Percentiles rank a stretch among this genome's conserved stretches.
These are phyloP conservation scores for Harmothoe impar DNA, from an alignment of 2,888 invertebrate genomes.

Conservation along the genomic window DNA sequence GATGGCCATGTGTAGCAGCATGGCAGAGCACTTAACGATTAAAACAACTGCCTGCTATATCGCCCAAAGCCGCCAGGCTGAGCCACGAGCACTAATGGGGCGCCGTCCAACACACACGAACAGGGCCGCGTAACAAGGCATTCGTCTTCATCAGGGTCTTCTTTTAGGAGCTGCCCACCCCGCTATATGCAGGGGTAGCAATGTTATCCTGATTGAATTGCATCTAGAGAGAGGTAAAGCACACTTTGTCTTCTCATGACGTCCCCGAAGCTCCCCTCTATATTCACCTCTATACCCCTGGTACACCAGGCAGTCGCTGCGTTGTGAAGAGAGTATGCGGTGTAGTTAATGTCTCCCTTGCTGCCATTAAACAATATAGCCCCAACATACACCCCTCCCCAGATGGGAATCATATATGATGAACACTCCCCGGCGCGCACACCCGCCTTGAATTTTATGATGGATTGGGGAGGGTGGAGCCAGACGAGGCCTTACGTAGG, in stretches of 20 bases:
- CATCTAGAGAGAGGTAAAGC: neutral
- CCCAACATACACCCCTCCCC: neutral
- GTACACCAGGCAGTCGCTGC: neutral
- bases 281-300: no score
- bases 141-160: slow-evolving; percentile 44
- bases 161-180: neutral
- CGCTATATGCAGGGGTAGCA: neutral
- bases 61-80: slow-evolving; percentile 6
- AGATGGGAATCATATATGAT: slow-evolving; percentile 23
- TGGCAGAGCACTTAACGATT: slow-evolving; percentile 39
- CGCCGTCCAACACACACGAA: slow-evolving; percentile 1
- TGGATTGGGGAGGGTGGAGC: neutral
- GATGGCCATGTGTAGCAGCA: neutral
- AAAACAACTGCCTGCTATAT: slow-evolving; percentile 29
- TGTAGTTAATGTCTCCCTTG: slow-evolving; percentile 41
- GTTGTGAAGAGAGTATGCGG: neutral
- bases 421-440: neutral
- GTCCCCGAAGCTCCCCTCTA: neutral
- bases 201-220: slow-evolving; percentile 32
- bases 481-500: neutral
- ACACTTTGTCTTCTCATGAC: neutral
- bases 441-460: slow-evolving; percentile 19
- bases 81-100: slow-evolving; percentile 39
- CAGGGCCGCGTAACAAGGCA: slow-evolving; percentile 19
- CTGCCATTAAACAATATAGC: slow-evolving; percentile 48